These are phyloP conservation scores for Axis porcinus DNA, from an alignment of 2,113 vertebrate species.

Conservation along the genomic window DNA sequence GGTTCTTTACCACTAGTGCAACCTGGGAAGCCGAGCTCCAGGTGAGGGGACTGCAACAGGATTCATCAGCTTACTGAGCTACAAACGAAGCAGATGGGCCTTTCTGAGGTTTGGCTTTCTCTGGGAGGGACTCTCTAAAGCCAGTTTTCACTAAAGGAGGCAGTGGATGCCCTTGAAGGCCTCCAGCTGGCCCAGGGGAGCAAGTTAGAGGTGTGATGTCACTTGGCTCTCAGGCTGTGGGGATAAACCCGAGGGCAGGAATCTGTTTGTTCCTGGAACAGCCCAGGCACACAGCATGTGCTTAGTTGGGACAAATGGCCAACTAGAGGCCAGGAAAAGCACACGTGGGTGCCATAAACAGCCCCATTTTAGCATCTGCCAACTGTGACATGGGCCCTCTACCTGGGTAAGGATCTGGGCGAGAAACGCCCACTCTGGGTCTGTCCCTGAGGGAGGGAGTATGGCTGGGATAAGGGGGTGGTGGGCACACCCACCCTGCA, in stretches of 20 bases:
- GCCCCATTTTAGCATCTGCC: neutral
- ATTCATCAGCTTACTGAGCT: neutral
- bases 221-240: neutral
- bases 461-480: neutral
- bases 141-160: neutral
- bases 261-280: neutral
- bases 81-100: neutral
- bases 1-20: neutral
- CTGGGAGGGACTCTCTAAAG: neutral
- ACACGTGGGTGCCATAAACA: too few species aligned
- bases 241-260: neutral
- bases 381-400: neutral
- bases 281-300: neutral
- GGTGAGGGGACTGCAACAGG: neutral
- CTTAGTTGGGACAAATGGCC: neutral
- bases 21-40: neutral
- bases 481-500: neutral
- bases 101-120: neutral
- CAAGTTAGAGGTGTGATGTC: neutral
- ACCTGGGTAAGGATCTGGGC: neutral
- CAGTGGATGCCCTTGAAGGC: neutral
- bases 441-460: neutral
- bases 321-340: neutral
- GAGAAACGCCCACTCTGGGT: neutral
- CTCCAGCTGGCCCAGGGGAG: neutral